A percentile compares a stretch with the other conserved stretches of the same genome.
phyloP scores from a whole-genome alignment of 2,113 vertebrate genomes.

The Madoqua kirkii region DNA sequence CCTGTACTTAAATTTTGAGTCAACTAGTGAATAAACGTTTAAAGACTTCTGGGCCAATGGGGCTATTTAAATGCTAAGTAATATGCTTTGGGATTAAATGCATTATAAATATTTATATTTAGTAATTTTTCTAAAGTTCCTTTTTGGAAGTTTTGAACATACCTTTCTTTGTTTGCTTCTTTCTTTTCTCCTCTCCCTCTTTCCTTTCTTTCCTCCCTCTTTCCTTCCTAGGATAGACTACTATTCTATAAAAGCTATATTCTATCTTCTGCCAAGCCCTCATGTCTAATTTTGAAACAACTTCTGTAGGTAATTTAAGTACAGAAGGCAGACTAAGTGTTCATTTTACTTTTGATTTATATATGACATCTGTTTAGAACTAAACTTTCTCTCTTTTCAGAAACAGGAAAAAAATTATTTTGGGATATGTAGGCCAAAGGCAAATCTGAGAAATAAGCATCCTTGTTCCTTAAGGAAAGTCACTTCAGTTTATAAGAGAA shows the following conservation, averaged over 20 bases:
- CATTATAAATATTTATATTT: conserved; percentile 31
- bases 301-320: conserved; percentile 64
- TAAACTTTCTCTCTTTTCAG: conserved; percentile 39
- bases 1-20: conserved; percentile 25
- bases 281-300: conserved; percentile 50
- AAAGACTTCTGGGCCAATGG: neutral
- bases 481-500: conserved; percentile 18
- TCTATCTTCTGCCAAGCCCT: neutral
- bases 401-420: conserved; percentile 31
- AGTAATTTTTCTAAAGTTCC: neutral
- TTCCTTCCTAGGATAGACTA: neutral
- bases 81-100: conserved; percentile 19
- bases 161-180: neutral
- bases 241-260: neutral
- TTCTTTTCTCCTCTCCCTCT: neutral
- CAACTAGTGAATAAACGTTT: neutral
- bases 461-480: conserved; percentile 11
- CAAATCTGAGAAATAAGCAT: conserved; percentile 22
- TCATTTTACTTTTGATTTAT: conserved; percentile 47
- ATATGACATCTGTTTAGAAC: conserved; percentile 39
- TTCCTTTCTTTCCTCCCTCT: neutral
- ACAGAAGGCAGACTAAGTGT: conserved; percentile 35
- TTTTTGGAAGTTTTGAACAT: conserved; percentile 18
- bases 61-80: conserved; percentile 41
- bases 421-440: conserved; percentile 35